Percentiles rank a stretch among this genome's conserved stretches.
phyloP scores from a whole-genome alignment of 2,888 invertebrate genomes.

The Miltochrista miniata region DNA sequence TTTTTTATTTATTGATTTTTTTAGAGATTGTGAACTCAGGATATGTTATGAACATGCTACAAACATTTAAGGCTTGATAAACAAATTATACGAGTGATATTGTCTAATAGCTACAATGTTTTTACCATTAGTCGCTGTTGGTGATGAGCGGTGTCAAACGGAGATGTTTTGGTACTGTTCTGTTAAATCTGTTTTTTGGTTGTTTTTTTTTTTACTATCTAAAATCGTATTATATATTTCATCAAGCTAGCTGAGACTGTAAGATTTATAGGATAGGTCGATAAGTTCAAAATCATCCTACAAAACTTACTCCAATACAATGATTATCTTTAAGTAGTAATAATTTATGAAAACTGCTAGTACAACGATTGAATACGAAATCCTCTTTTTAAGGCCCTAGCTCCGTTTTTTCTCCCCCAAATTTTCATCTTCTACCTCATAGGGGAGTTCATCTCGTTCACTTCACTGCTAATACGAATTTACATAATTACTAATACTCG shows the following conservation, averaged over 20 bases:
- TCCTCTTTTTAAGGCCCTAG: too few species aligned
- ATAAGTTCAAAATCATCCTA: too few species aligned
- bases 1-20: conserved; percentile 18
- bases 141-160: conserved; percentile 42
- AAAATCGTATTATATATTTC: conserved; percentile 31
- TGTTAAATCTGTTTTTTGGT: conserved; percentile 46
- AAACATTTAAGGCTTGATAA: conserved; percentile 56
- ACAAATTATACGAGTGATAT: conserved; percentile 51
- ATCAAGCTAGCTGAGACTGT: conserved; percentile 32
- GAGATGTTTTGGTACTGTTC: conserved; percentile 63
- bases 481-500: too few species aligned
- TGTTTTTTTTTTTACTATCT: conserved; percentile 15
- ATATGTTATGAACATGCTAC: conserved; percentile 29
- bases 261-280: too few species aligned
- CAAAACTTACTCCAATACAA: too few species aligned
- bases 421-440: too few species aligned
- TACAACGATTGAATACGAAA: too few species aligned
- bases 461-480: too few species aligned
- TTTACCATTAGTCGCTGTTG: conserved; percentile 53
- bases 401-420: too few species aligned
- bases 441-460: too few species aligned
- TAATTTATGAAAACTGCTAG: too few species aligned
- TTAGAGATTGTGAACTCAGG: conserved; percentile 65
- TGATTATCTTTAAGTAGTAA: too few species aligned
- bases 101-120: conserved; percentile 51